phyloP scores from a whole-genome alignment of 2,113 vertebrate species.

The Psammodynastes pulverulentus region DNA sequence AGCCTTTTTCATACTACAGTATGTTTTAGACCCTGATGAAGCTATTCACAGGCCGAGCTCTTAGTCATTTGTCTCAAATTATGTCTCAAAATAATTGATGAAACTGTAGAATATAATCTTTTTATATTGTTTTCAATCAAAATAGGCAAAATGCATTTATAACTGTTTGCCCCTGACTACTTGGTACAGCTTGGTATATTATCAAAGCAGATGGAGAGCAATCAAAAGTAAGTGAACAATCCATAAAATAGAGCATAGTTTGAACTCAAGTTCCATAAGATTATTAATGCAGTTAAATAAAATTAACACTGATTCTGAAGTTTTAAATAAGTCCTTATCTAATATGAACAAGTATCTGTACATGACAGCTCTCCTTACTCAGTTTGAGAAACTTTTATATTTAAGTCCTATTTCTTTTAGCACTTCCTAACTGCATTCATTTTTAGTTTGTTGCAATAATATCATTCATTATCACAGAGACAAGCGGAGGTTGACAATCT shows the following conservation, averaged over 20 bases:
- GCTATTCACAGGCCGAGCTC: not conserved
- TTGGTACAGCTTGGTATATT: not conserved
- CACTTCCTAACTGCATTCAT: not conserved
- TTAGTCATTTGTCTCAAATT: not conserved
- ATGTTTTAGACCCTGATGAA: not conserved
- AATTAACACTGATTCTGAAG: not conserved
- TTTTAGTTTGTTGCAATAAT: not conserved
- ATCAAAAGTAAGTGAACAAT: not conserved
- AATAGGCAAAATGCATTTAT: not conserved
- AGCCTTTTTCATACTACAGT: not conserved
- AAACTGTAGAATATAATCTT: not conserved
- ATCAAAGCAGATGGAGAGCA: not conserved
- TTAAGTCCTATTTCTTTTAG: conserved; percentile 14
- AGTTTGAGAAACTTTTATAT: not conserved
- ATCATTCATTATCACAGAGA: not conserved
- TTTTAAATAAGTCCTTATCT: not conserved
- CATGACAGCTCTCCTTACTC: not conserved
- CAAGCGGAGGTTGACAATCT: not conserved
- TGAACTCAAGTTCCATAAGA: not conserved
- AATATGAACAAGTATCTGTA: not conserved
- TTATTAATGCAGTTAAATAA: not conserved
- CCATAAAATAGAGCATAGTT: not conserved
- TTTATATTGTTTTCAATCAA: not conserved
- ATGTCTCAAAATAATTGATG: not conserved
- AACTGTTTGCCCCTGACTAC: too few species aligned